Conservation (phyloP, 2,888 invertebrate genomes). For the Nysson spinosus region DNA sequence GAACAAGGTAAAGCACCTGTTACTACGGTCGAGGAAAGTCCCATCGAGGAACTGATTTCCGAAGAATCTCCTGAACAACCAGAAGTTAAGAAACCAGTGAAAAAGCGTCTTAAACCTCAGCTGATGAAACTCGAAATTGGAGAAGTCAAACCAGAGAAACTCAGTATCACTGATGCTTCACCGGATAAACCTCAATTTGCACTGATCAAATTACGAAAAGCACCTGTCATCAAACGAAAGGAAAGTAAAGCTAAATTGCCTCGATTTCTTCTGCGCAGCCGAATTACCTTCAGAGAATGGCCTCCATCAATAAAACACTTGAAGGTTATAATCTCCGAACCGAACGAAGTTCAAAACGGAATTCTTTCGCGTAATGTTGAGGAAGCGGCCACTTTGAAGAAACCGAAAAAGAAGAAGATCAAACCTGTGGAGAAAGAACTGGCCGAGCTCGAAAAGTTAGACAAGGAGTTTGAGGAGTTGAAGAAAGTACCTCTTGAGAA, state of each 20-base stretch:
- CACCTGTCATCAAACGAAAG: slow-evolving; percentile 69
- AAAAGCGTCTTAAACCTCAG: too few species aligned
- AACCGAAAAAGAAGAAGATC: slow-evolving; percentile 46
- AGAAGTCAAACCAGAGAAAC: too few species aligned
- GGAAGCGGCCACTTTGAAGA: slow-evolving; percentile 32
- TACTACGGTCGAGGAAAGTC: slow-evolving; percentile 73
- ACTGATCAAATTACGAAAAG: slow-evolving; percentile 40
- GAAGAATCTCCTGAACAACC: slow-evolving; percentile 60
- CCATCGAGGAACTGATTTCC: slow-evolving; percentile 70
- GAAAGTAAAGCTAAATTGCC: slow-evolving; percentile 71
- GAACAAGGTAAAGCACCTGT: slow-evolving; percentile 60
- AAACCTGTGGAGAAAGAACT: slow-evolving; percentile 52
- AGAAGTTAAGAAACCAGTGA: slow-evolving; percentile 71
- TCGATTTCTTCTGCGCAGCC: slow-evolving; percentile 77
- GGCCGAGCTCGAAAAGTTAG: slow-evolving; percentile 79
- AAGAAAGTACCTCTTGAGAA: slow-evolving; percentile 74
- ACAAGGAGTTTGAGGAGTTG: slow-evolving; percentile 77
- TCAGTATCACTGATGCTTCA: too few species aligned
- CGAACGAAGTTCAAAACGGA: slow-evolving; percentile 21
- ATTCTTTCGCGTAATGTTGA: slow-evolving; percentile 33
- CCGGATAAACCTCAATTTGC: slow-evolving; percentile 44
- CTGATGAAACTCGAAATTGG: slow-evolving; percentile 64
- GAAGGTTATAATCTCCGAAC: slow-evolving; percentile 13
- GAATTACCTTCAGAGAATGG: slow-evolving; percentile 64
- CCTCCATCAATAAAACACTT: slow-evolving; percentile 10